These are phyloP conservation scores for Brachypalpus laphriformis DNA, from an alignment of 2,888 invertebrate species.

Conservation along the genomic window DNA sequence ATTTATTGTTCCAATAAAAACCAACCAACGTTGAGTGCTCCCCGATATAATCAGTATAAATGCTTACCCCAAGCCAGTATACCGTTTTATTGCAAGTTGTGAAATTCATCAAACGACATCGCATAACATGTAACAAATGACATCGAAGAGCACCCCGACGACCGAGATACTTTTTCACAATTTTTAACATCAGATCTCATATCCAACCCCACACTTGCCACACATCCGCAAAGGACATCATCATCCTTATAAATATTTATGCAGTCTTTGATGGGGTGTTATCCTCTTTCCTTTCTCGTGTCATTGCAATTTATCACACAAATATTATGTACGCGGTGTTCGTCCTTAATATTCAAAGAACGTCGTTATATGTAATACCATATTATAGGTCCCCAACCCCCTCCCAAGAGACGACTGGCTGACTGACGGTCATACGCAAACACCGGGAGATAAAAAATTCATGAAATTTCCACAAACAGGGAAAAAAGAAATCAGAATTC, in stretches of 20 bases:
- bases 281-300: slow-evolving; percentile 22
- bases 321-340: background rate
- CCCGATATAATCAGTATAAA: background rate
- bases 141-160: background rate
- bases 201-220: background rate
- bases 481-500: slow-evolving; percentile 34
- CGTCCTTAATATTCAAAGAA: slow-evolving; percentile 37
- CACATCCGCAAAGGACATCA: slow-evolving; percentile 24
- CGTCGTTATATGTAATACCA: slow-evolving; percentile 33
- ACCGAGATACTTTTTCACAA: background rate
- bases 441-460: slow-evolving; percentile 45
- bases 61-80: background rate
- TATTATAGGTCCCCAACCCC: background rate
- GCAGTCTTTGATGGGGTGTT: slow-evolving; percentile 20
- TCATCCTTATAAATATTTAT: slow-evolving; percentile 65
- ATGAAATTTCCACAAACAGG: slow-evolving; percentile 39
- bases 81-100: slow-evolving; percentile 8
- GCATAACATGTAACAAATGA: background rate
- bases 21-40: background rate
- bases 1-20: slow-evolving; percentile 15
- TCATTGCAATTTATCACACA: slow-evolving; percentile 47
- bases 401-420: background rate
- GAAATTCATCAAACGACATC: slow-evolving; percentile 13
- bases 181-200: background rate
- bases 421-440: slow-evolving; percentile 41